These are phyloP conservation scores for Caenorhabditis sp. DNA, from an alignment of 2,888 invertebrate species.

Conservation along the genomic window DNA sequence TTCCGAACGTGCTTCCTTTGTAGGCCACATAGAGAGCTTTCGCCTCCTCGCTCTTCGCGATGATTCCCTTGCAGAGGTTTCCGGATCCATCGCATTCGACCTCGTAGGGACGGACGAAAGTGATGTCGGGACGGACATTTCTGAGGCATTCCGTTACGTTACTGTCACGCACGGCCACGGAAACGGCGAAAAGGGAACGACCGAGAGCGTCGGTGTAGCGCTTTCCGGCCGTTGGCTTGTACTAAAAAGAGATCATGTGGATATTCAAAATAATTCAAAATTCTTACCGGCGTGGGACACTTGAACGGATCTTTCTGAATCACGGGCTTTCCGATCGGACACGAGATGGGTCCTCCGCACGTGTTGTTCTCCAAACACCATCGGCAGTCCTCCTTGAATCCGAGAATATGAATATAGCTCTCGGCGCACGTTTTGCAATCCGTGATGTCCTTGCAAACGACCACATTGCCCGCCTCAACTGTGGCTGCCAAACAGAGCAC, in stretches of 20 bases:
- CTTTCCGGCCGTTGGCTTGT: constrained; percentile 68
- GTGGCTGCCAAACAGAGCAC: not conserved
- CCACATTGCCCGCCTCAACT: constrained; percentile 68
- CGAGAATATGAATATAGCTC: constrained; percentile 76
- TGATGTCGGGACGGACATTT: constrained; percentile 75
- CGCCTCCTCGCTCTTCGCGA: constrained; percentile 75
- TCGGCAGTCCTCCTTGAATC: constrained; percentile 78
- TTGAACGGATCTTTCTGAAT: constrained; percentile 77
- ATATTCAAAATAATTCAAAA: too few species aligned
- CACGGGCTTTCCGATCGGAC: constrained; percentile 74
- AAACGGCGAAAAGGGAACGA: constrained; percentile 75
- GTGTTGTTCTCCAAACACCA: constrained; percentile 72
- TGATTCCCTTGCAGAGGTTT: constrained; percentile 72
- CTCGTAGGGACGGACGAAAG: constrained; percentile 70
- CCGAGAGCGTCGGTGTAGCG: constrained; percentile 78
- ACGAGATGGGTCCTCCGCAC: constrained; percentile 76
- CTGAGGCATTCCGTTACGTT: constrained; percentile 73
- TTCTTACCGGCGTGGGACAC: constrained; percentile 74
- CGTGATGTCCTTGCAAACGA: constrained; percentile 74
- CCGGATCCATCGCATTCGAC: constrained; percentile 75
- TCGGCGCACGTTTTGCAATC: constrained; percentile 75
- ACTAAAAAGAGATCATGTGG: constrained; percentile 38
- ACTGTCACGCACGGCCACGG: constrained; percentile 69
- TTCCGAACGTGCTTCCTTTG: constrained; percentile 74
- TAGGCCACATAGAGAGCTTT: constrained; percentile 77